Evolutionary conservation across 2,888 invertebrate genomes (phyloP).

Genomic region (Marronus borbonicus): DNA sequence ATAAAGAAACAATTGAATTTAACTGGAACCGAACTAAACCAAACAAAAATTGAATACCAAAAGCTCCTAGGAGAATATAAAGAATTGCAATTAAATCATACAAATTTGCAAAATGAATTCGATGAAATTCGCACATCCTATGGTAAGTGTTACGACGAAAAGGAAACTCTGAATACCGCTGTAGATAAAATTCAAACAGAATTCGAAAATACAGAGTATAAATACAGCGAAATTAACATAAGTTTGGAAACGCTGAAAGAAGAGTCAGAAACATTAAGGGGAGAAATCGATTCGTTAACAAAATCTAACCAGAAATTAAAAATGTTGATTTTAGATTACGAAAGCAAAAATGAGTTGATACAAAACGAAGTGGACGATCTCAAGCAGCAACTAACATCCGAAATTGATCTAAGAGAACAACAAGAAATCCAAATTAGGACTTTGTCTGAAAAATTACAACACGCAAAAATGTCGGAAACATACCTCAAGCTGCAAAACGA

Average conservation of each 20-base stretch:
- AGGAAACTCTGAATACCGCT: constrained; percentile 67
- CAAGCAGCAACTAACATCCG: constrained; percentile 62
- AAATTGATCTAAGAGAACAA: constrained; percentile 58
- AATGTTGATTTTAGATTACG: constrained; percentile 58
- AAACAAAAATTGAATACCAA: constrained; percentile 60
- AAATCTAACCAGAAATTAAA: constrained; percentile 60
- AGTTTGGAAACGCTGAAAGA: constrained; percentile 70
- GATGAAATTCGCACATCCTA: constrained; percentile 74
- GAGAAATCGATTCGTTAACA: constrained; percentile 61
- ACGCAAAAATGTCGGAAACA: constrained; percentile 67
- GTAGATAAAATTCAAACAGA: constrained; percentile 70
- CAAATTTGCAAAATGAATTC: constrained; percentile 76
- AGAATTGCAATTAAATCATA: constrained; percentile 66
- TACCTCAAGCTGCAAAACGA: constrained; percentile 65
- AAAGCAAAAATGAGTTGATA: constrained; percentile 60
- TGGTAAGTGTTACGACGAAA: constrained; percentile 63
- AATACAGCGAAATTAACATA: constrained; percentile 70
- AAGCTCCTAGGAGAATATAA: constrained; percentile 62
- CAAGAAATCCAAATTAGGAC: constrained; percentile 61
- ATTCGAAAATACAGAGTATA: constrained; percentile 67
- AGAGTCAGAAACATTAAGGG: constrained; percentile 66
- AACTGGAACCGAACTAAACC: constrained; percentile 57
- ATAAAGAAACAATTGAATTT: constrained; percentile 59
- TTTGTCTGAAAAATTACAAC: constrained; percentile 67
- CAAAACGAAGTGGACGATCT: constrained; percentile 61